A percentile compares a stretch with the other conserved stretches of the same genome.
Conservation (phyloP, 2,113 vertebrate genomes). For the Excalfactoria chinensis region DNA sequence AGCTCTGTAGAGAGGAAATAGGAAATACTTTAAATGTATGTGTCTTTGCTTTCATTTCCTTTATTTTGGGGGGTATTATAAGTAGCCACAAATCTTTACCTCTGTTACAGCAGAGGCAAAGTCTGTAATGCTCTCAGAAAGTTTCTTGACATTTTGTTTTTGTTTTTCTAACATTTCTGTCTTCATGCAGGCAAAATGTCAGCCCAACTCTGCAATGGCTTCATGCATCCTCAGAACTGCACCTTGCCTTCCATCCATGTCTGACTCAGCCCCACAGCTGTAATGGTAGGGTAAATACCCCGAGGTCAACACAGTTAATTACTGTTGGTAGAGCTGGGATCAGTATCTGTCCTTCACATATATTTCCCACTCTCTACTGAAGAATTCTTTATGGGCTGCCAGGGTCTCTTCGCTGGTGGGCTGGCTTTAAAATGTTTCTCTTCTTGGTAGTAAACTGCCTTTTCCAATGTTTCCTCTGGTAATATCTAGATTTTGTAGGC, state of each 20-base stretch:
- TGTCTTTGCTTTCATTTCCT: conserved; percentile 38
- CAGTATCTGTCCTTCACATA: neutral
- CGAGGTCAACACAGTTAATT: neutral
- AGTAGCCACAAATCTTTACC: neutral
- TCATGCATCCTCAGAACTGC: neutral
- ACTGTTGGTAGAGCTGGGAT: neutral
- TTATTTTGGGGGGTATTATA: neutral
- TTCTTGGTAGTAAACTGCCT: conserved; percentile 51
- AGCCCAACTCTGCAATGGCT: neutral
- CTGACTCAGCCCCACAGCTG: neutral
- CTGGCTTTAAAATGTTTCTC: conserved; percentile 37
- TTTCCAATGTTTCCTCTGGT: conserved; percentile 36
- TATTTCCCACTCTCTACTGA: neutral
- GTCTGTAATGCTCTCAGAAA: neutral
- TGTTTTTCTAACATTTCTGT: neutral
- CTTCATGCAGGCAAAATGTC: neutral
- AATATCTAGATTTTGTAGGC: conserved; percentile 55
- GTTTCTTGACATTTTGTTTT: neutral
- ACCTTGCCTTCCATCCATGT: neutral
- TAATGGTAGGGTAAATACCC: neutral
- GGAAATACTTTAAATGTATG: conserved; percentile 21
- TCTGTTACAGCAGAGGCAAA: neutral
- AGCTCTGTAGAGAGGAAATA: conserved; percentile 12
- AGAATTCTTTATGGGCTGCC: conserved; percentile 43
- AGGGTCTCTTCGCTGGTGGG: conserved; percentile 47